A percentile compares a stretch with the other conserved stretches of the same genome.
Evolutionary conservation across 2,888 invertebrate species (phyloP).

Genomic region (Hyppa rectilinea): DNA sequence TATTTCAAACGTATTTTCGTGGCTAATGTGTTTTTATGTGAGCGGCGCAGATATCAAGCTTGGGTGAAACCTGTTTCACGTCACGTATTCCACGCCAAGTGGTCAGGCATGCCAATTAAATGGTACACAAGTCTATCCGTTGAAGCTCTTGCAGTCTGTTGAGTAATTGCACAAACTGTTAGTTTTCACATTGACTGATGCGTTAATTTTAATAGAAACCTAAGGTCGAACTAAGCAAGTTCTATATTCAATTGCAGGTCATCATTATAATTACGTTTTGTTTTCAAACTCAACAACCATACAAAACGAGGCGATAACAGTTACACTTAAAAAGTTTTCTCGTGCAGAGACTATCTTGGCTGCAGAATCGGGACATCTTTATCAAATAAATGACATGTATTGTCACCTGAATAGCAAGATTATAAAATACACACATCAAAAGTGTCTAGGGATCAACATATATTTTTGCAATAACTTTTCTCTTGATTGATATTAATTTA

Average conservation of each 20-base stretch:
- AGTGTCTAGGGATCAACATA: too few relatives aligned
- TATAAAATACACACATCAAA: too few relatives aligned
- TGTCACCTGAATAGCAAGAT: constrained; percentile 8
- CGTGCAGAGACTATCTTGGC: neutral
- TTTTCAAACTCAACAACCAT: neutral
- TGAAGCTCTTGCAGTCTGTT: neutral
- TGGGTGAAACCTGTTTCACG: constrained; percentile 2
- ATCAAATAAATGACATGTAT: neutral
- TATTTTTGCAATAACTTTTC: too few relatives aligned
- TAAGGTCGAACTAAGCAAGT: neutral
- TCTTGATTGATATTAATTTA: too few relatives aligned
- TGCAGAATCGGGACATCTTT: neutral
- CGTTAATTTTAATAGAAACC: neutral
- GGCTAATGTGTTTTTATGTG: constrained; percentile 1
- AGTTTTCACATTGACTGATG: neutral
- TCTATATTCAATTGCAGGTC: neutral
- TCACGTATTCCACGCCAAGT: constrained; percentile 10
- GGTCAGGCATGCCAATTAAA: constrained; percentile 29
- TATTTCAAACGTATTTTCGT: constrained; percentile 1
- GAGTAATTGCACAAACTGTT: neutral
- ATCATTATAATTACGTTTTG: too few relatives aligned
- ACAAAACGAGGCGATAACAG: neutral
- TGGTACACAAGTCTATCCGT: constrained; percentile 4
- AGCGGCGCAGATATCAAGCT: neutral
- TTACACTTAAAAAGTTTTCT: neutral